Conservation (phyloP, 2,113 vertebrate genomes). For the Siniperca chuatsi region DNA sequence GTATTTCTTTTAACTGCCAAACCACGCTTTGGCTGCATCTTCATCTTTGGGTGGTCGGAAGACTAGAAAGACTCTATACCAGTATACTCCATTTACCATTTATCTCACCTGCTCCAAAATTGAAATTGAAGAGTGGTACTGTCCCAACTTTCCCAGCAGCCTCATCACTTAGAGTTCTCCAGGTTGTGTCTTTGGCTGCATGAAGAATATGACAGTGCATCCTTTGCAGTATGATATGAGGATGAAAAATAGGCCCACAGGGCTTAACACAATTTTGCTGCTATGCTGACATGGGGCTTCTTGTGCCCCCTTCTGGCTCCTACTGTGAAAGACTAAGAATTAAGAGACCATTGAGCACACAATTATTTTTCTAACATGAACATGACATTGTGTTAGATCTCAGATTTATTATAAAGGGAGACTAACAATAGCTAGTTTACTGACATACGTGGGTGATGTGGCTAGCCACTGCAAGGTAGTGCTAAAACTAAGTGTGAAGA, state of each 20-base stretch:
- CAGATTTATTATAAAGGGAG: constrained; percentile 11
- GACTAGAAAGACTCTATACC: no score
- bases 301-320: constrained; percentile 24
- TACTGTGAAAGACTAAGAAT: not conserved
- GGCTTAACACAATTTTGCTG: not conserved
- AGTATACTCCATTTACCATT: no score
- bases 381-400: constrained; percentile 9
- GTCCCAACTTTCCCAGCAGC: not conserved
- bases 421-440: constrained; percentile 34
- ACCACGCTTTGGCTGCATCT: not conserved
- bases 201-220: not conserved
- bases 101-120: not conserved
- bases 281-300: not conserved
- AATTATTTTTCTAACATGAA: not conserved
- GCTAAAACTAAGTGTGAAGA: constrained; percentile 46
- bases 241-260: constrained; percentile 18
- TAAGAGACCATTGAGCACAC: not conserved
- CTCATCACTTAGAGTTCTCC: not conserved
- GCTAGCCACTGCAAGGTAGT: constrained; percentile 18
- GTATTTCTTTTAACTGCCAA: not conserved
- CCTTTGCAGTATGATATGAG: constrained; percentile 8
- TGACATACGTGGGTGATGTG: constrained; percentile 36
- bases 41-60: not conserved
- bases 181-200: constrained; percentile 18
- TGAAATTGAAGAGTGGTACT: not conserved